Evolutionary conservation across 2,888 invertebrate species (phyloP).

Genomic region (Megalurothrips usitatus): DNA sequence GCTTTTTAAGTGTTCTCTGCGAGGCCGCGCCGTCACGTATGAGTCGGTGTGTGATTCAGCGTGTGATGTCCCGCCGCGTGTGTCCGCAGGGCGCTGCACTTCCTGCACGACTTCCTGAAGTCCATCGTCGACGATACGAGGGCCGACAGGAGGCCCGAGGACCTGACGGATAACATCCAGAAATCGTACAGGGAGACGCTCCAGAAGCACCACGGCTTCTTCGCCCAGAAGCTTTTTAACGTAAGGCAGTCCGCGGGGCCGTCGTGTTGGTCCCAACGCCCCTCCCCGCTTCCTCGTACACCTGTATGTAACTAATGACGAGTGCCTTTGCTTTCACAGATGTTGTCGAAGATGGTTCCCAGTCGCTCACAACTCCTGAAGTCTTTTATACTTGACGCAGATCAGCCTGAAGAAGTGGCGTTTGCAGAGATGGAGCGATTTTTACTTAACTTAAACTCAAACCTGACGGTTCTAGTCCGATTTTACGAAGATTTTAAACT

Average conservation of each 20-base stretch:
- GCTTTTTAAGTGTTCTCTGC: neutral
- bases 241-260: neutral
- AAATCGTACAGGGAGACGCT: slow-evolving; percentile 6
- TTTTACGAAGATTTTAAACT: slow-evolving; percentile 1
- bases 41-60: neutral
- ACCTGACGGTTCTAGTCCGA: neutral
- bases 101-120: neutral
- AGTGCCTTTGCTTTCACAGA: neutral
- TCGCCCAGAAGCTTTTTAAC: neutral
- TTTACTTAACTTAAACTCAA: neutral
- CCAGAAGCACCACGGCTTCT: neutral
- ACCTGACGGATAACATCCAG: neutral
- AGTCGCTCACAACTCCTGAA: neutral
- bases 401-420: neutral
- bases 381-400: neutral
- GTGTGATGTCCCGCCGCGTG: neutral
- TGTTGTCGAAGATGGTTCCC: neutral
- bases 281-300: neutral
- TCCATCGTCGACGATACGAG: neutral
- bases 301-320: neutral
- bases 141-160: neutral
- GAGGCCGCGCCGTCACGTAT: neutral
- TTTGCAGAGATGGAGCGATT: neutral
- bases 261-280: neutral
- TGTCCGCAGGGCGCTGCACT: neutral